phyloP scores from a whole-genome alignment of 1,140 invertebrate species.

The Zaprionus gabonicus region DNA sequence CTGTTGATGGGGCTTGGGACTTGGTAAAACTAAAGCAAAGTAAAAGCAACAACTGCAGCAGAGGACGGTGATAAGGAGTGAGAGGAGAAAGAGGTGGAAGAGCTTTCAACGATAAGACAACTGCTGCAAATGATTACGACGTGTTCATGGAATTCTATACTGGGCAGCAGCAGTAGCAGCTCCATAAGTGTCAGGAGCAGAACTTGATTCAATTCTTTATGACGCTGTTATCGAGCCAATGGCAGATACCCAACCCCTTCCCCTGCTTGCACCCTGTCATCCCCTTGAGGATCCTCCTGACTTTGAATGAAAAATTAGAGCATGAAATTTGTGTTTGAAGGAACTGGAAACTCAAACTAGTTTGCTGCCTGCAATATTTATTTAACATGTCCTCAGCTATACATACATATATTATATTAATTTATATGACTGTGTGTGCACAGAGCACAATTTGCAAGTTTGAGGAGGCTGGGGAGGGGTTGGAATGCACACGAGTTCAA shows the following conservation, averaged over 20 bases:
- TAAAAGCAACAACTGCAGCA: neutral
- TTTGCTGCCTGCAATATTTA: slow-evolving; percentile 19
- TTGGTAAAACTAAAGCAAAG: slow-evolving; percentile 20
- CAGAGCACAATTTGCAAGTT: slow-evolving; percentile 25
- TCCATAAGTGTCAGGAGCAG: slow-evolving; percentile 75
- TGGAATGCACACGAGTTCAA: slow-evolving; percentile 48
- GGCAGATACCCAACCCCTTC: neutral
- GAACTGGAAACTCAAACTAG: slow-evolving; percentile 32
- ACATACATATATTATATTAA: slow-evolving; percentile 14
- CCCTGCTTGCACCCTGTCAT: neutral
- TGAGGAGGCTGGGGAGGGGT: neutral
- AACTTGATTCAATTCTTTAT: slow-evolving; percentile 78
- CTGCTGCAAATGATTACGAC: slow-evolving; percentile 79
- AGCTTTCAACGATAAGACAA: slow-evolving; percentile 77
- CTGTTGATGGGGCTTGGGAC: slow-evolving; percentile 11
- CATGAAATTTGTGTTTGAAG: slow-evolving; percentile 59
- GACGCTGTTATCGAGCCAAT: slow-evolving; percentile 67
- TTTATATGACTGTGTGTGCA: slow-evolving; percentile 6
- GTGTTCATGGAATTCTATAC: slow-evolving; percentile 58
- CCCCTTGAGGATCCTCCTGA: slow-evolving; percentile 8
- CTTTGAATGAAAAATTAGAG: slow-evolving; percentile 69
- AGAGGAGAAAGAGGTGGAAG: slow-evolving; percentile 12
- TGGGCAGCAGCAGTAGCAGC: slow-evolving; percentile 35
- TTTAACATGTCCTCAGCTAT: slow-evolving; percentile 6
- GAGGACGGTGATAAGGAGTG: neutral